phyloP scores from a whole-genome alignment of 2,113 vertebrate genomes.

The Aspiorhynchus laticeps region DNA sequence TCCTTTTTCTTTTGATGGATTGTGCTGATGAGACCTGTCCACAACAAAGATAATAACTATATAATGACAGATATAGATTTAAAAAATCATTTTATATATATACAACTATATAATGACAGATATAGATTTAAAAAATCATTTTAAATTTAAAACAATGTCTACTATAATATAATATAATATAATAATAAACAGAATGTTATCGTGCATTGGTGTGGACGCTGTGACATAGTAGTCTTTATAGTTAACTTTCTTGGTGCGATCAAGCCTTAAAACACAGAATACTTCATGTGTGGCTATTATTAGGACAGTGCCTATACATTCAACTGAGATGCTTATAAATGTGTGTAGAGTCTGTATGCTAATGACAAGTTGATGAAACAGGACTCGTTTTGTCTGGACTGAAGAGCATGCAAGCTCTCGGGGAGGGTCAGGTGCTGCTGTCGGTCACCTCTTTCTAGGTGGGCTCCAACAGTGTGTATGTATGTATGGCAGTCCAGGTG shows the following conservation, averaged over 20 bases:
- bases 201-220: background rate
- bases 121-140: too few species aligned
- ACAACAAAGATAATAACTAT: background rate
- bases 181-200: background rate
- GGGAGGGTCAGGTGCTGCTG: background rate
- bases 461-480: slow-evolving; percentile 11
- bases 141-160: too few species aligned
- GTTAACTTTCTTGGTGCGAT: too few species aligned
- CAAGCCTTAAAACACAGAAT: background rate
- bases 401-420: background rate
- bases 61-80: too few species aligned
- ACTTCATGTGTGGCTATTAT: background rate
- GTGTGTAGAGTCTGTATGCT: background rate
- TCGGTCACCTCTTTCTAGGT: slow-evolving; percentile 38
- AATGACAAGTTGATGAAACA: slow-evolving; percentile 20
- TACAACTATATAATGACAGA: too few species aligned
- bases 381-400: background rate
- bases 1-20: background rate
- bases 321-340: slow-evolving; percentile 1
- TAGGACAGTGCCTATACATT: background rate
- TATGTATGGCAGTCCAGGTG: slow-evolving; percentile 34
- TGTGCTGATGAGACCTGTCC: background rate
- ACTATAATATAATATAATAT: too few species aligned
- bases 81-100: too few species aligned
- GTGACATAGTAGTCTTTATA: too few species aligned